These are phyloP conservation scores for Mus spretus DNA, from an alignment of 2,797 vertebrate genomes.

Conservation along the genomic window DNA sequence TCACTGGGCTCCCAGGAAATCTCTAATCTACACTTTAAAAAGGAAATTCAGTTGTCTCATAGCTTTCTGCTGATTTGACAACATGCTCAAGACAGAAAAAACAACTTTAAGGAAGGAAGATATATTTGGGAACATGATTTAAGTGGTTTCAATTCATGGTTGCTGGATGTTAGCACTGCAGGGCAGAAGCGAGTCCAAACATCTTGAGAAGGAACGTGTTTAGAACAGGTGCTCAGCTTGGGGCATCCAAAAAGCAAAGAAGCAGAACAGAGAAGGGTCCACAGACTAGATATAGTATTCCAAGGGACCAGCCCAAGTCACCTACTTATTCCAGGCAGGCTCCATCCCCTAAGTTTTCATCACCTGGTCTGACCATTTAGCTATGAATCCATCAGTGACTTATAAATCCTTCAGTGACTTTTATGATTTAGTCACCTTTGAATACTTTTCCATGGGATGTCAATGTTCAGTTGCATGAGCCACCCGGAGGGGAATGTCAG, in stretches of 20 bases:
- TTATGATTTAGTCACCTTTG: background rate
- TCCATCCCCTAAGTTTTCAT: background rate
- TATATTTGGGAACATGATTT: background rate
- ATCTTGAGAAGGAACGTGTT: background rate
- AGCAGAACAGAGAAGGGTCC: background rate
- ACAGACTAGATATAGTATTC: background rate
- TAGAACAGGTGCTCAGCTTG: background rate
- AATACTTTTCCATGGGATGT: background rate
- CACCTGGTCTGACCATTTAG: background rate
- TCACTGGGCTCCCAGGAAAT: slow-evolving; percentile 10
- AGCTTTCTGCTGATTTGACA: background rate
- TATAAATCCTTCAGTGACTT: too few species aligned
- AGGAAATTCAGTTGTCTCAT: background rate
- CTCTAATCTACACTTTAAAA: background rate
- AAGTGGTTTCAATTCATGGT: background rate
- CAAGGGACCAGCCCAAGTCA: background rate
- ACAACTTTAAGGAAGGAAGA: background rate
- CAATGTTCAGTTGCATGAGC: background rate
- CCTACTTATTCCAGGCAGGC: background rate
- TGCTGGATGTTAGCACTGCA: background rate
- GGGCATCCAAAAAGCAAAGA: background rate
- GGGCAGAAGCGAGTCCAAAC: background rate
- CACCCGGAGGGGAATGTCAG: background rate
- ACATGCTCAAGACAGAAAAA: background rate
- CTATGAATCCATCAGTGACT: background rate